Conservation (phyloP, 2,888 invertebrate species). For the Drosophila lutescens region DNA sequence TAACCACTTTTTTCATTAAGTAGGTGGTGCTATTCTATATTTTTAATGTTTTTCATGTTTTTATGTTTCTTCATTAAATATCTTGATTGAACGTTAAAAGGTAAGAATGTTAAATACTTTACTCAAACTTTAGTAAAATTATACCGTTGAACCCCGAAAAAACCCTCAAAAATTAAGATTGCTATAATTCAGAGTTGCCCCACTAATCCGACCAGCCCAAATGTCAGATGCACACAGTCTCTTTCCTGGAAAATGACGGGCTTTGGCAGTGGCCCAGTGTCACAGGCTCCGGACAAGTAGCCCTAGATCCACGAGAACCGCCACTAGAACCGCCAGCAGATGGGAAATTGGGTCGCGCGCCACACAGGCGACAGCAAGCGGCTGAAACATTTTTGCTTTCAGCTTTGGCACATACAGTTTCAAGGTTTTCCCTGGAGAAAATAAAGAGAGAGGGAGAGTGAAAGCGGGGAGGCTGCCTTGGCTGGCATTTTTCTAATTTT, state of each 20-base stretch:
- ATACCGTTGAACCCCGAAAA: neutral
- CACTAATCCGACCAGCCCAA: slow-evolving; percentile 2
- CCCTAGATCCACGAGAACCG: slow-evolving; percentile 19
- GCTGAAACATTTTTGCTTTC: slow-evolving; percentile 48
- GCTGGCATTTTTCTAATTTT: slow-evolving; percentile 54
- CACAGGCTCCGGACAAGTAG: slow-evolving; percentile 7
- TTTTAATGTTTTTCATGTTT: too few species aligned
- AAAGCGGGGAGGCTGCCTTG: slow-evolving; percentile 15
- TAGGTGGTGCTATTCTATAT: too few species aligned
- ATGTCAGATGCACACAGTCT: slow-evolving; percentile 16
- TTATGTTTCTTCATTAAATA: too few species aligned
- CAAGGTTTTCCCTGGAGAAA: slow-evolving; percentile 50
- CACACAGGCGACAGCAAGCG: slow-evolving; percentile 44
- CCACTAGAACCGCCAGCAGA: slow-evolving; percentile 11
- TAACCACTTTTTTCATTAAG: too few species aligned
- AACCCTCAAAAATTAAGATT: neutral
- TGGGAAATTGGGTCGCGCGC: slow-evolving; percentile 43
- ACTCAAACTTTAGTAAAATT: neutral
- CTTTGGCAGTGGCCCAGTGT: slow-evolving; percentile 48
- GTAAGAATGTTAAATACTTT: too few species aligned
- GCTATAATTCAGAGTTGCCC: neutral
- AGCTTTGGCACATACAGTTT: slow-evolving; percentile 43
- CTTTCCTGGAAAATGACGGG: slow-evolving; percentile 15
- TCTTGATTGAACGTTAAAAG: too few species aligned
- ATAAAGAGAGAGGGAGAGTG: slow-evolving; percentile 7